These are phyloP conservation scores for Microtus obscurus DNA, from an alignment of 2,797 vertebrate genomes.

Conservation along the genomic window DNA sequence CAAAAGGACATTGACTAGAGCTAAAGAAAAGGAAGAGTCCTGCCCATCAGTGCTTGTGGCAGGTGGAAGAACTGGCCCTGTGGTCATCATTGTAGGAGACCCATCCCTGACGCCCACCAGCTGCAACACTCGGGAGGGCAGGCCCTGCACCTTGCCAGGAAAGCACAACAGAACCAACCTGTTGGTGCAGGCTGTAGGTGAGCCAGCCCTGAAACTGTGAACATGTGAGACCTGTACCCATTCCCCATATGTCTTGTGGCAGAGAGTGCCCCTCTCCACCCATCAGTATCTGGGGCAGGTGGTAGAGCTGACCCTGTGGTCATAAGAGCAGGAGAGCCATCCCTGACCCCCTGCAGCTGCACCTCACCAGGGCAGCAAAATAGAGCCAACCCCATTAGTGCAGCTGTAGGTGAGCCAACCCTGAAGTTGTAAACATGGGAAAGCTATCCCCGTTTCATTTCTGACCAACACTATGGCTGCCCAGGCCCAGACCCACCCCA, in stretches of 20 bases:
- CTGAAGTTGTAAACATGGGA: neutral
- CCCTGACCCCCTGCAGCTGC: neutral
- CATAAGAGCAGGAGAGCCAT: neutral
- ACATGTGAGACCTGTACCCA: no score
- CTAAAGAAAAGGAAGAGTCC: neutral
- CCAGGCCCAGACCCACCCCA: neutral
- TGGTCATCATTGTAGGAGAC: no score
- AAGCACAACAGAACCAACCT: no score
- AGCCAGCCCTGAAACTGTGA: no score
- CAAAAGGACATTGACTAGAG: neutral
- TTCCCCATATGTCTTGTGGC: no score
- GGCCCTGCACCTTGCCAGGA: no score
- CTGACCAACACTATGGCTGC: neutral
- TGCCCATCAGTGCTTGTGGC: neutral
- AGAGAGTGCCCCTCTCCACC: no score
- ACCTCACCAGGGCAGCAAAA: neutral
- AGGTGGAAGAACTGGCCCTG: no score
- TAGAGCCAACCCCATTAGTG: neutral
- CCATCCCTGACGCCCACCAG: no score
- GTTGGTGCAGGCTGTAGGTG: no score
- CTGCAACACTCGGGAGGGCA: no score
- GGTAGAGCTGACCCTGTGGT: neutral
- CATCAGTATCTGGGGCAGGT: no score
- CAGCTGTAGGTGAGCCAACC: neutral
- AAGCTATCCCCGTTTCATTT: neutral